These are phyloP conservation scores for Synergus laeviventris DNA, from an alignment of 2,888 invertebrate species.

Conservation along the genomic window DNA sequence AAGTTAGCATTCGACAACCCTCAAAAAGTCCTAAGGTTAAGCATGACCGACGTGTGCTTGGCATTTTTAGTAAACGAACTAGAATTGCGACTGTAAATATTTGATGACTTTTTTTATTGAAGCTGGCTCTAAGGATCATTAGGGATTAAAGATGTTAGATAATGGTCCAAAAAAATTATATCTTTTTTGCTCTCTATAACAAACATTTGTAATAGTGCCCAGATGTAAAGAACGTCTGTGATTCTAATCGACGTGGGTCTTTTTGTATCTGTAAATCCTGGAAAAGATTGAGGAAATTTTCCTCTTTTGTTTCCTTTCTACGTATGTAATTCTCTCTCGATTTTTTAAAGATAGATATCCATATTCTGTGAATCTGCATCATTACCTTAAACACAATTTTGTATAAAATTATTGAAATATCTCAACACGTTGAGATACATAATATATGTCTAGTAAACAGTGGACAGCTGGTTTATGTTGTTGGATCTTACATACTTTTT, in stretches of 20 bases:
- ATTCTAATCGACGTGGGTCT: too few species aligned
- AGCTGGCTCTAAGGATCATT: not conserved
- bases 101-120: constrained; percentile 1
- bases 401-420: too few species aligned
- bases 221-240: too few species aligned
- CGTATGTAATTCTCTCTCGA: not conserved
- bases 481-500: not conserved
- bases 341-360: not conserved
- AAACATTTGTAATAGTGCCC: too few species aligned
- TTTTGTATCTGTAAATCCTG: not conserved
- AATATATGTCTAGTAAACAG: not conserved
- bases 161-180: too few species aligned
- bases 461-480: not conserved
- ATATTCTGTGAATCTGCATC: not conserved
- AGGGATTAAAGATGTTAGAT: not conserved
- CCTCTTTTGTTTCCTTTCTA: not conserved
- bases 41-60: not conserved
- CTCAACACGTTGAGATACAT: not conserved
- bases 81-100: not conserved
- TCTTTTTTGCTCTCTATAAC: too few species aligned
- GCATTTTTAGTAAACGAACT: not conserved
- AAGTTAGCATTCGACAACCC: constrained; percentile 19
- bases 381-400: not conserved
- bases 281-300: not conserved
- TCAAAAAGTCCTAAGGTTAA: constrained; percentile 7